Conservation (phyloP, 2,113 vertebrate species). For the Prolemur simus region DNA sequence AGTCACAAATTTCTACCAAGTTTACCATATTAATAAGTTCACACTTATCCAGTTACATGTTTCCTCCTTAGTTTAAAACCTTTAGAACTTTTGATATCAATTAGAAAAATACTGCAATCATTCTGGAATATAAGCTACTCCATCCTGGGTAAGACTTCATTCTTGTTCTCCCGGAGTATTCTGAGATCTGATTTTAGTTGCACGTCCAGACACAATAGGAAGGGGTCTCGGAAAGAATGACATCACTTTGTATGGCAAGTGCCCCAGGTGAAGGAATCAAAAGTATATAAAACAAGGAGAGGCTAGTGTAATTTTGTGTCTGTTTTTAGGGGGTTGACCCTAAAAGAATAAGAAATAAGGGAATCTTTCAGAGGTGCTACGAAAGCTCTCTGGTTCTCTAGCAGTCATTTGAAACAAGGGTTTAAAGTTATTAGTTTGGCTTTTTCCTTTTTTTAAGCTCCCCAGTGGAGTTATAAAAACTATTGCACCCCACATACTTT, state of each 20-base stretch:
- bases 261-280: neutral
- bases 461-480: neutral
- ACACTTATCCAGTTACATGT: neutral
- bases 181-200: neutral
- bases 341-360: neutral
- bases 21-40: neutral
- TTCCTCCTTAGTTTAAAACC: neutral
- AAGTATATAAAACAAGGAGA: neutral
- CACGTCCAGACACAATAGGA: neutral
- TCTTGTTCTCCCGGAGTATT: neutral
- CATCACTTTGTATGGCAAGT: neutral
- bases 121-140: neutral
- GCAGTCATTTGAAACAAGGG: neutral
- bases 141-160: neutral
- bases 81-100: neutral
- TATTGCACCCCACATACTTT: neutral
- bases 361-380: neutral
- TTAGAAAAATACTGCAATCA: neutral
- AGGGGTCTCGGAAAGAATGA: neutral
- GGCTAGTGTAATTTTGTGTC: neutral
- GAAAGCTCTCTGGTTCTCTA: neutral
- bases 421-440: neutral
- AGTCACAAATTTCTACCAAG: neutral
- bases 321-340: neutral
- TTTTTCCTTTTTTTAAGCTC: neutral